Conservation (phyloP, 2,797 vertebrate genomes). For the Brotula barbata region DNA sequence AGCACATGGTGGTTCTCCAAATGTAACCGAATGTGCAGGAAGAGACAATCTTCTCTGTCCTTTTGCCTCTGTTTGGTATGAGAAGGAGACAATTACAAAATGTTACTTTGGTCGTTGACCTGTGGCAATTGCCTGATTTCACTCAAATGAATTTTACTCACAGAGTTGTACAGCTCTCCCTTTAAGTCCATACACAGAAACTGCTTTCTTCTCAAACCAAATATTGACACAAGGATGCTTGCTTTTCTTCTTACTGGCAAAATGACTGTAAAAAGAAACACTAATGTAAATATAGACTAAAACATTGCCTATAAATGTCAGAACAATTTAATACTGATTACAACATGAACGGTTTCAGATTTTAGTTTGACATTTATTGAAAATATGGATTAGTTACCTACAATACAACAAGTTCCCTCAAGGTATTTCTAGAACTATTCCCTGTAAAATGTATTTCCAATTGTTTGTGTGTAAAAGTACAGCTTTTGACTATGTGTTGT, state of each 20-base stretch:
- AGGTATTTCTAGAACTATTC: no score
- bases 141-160: conserved; percentile 75
- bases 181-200: conserved; percentile 84
- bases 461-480: neutral
- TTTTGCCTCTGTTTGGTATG: conserved; percentile 75
- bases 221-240: conserved; percentile 81
- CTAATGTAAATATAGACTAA: neutral
- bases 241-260: conserved; percentile 76
- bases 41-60: conserved; percentile 75
- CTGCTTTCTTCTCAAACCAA: conserved; percentile 80
- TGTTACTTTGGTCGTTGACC: neutral
- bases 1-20: conserved; percentile 77
- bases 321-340: neutral
- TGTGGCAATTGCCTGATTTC: neutral
- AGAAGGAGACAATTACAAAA: conserved; percentile 64
- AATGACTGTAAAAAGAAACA: conserved; percentile 73
- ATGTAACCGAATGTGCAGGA: conserved; percentile 66
- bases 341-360: no score
- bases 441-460: no score
- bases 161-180: conserved; percentile 81
- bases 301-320: neutral
- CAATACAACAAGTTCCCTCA: no score
- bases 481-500: neutral
- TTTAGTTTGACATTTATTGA: no score
- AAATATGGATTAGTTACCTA: no score